Evolutionary conservation across 2,797 vertebrate species (phyloP).

Genomic region (Chaenodraco wilsoni): DNA sequence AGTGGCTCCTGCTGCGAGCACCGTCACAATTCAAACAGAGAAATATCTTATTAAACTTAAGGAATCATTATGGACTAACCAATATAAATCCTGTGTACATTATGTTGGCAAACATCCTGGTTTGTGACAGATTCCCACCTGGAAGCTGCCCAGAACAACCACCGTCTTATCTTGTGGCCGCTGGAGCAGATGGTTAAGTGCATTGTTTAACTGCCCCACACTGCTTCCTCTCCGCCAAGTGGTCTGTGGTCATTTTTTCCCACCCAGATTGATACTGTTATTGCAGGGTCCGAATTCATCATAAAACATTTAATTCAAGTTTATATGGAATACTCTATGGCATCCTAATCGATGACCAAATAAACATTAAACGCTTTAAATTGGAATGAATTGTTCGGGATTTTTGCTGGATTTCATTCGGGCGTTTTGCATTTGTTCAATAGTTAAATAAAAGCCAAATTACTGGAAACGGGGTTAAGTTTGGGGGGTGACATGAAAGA

Average conservation of each 20-base stretch:
- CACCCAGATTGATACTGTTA: constrained; percentile 32
- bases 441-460: background rate
- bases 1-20: constrained; percentile 25
- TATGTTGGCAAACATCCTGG: constrained; percentile 1
- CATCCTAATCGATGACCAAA: background rate
- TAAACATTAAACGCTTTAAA: background rate
- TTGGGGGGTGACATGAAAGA: background rate
- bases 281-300: constrained; percentile 10
- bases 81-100: background rate
- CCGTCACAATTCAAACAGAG: constrained; percentile 17
- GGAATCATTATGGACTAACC: constrained; percentile 2
- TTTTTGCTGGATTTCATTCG: background rate
- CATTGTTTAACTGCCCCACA: constrained; percentile 46
- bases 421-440: background rate
- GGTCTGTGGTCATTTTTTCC: constrained; percentile 36
- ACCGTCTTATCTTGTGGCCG: constrained; percentile 41
- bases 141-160: constrained; percentile 35
- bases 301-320: background rate
- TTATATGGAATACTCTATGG: background rate
- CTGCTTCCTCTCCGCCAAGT: constrained; percentile 42
- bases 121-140: constrained; percentile 30
- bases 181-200: constrained; percentile 40
- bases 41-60: constrained; percentile 17
- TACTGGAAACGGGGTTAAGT: background rate
- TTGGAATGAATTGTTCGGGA: background rate